A percentile compares a stretch with the other conserved stretches of the same genome.
Conservation (phyloP, 2,113 vertebrate species). For the Naja naja region DNA sequence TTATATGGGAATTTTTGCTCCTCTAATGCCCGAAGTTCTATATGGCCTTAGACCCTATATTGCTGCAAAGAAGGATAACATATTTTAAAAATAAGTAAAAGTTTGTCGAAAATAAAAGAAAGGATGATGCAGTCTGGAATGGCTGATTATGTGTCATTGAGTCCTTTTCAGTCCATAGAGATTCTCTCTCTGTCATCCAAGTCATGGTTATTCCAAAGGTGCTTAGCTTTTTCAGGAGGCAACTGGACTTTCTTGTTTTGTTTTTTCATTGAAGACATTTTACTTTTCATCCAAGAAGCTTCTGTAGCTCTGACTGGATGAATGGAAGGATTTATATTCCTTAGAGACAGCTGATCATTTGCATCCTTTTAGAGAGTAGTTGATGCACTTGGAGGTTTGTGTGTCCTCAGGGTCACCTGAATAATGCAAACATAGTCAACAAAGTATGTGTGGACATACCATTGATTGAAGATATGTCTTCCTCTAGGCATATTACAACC, state of each 20-base stretch:
- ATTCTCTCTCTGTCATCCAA: no score
- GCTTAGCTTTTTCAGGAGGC: no score
- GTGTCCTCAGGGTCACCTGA: no score
- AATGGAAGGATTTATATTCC: no score
- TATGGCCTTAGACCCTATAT: not conserved
- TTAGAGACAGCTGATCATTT: no score
- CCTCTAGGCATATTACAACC: not conserved
- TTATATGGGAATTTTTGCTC: not conserved
- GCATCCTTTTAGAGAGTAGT: no score
- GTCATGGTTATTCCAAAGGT: no score
- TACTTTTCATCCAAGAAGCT: no score
- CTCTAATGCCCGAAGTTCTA: not conserved
- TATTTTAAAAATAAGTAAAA: not conserved
- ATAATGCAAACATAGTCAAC: not conserved
- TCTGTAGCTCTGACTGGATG: no score
- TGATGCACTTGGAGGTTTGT: no score
- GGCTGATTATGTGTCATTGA: not conserved
- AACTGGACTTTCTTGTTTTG: no score
- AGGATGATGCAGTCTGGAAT: not conserved
- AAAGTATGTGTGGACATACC: not conserved
- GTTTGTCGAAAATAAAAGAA: not conserved
- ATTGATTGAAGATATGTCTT: not conserved
- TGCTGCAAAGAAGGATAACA: not conserved
- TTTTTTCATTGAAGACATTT: no score
- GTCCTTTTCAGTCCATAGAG: not conserved